These are phyloP conservation scores for Micoletzkya japonica DNA, from an alignment of 2,888 invertebrate genomes.

Conservation along the genomic window DNA sequence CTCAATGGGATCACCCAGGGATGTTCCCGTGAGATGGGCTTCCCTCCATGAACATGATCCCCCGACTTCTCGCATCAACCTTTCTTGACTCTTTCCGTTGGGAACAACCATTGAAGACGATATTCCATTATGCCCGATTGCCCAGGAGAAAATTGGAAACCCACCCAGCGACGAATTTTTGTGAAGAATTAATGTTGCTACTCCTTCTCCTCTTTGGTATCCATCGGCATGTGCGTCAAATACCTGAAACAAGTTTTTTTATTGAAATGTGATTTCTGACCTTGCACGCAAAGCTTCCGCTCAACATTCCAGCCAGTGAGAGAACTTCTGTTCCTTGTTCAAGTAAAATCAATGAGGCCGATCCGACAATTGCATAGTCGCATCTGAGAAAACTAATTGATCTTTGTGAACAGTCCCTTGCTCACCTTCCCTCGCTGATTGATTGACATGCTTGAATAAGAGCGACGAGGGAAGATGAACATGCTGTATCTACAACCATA, in stretches of 20 bases:
- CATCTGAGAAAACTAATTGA: conserved; percentile 27
- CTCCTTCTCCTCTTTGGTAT: conserved; percentile 62
- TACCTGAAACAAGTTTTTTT: conserved; percentile 50
- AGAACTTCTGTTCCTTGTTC: conserved; percentile 57
- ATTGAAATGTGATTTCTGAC: conserved; percentile 20
- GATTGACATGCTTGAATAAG: conserved; percentile 66
- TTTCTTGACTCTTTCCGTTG: conserved; percentile 44
- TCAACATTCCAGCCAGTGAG: conserved; percentile 55
- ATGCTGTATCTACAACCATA: conserved; percentile 91
- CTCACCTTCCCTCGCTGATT: conserved; percentile 77
- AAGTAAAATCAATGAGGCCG: conserved; percentile 58
- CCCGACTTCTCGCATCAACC: conserved; percentile 35
- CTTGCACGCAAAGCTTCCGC: conserved; percentile 33
- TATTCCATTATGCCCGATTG: conserved; percentile 58
- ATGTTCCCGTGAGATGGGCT: conserved; percentile 60
- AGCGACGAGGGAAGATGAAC: conserved; percentile 84
- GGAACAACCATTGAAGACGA: conserved; percentile 56
- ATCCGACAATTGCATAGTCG: conserved; percentile 57
- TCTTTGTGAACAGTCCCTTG: background rate
- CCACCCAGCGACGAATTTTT: conserved; percentile 3
- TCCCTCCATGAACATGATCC: conserved; percentile 48
- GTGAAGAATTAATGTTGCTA: conserved; percentile 45
- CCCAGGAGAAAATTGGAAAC: conserved; percentile 25
- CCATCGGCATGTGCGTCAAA: conserved; percentile 64
- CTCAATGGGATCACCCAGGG: conserved; percentile 58